Base-by-base conservation (phyloP, 2,888 invertebrate genomes). In the Caenorhabditis sp. region DNA sequence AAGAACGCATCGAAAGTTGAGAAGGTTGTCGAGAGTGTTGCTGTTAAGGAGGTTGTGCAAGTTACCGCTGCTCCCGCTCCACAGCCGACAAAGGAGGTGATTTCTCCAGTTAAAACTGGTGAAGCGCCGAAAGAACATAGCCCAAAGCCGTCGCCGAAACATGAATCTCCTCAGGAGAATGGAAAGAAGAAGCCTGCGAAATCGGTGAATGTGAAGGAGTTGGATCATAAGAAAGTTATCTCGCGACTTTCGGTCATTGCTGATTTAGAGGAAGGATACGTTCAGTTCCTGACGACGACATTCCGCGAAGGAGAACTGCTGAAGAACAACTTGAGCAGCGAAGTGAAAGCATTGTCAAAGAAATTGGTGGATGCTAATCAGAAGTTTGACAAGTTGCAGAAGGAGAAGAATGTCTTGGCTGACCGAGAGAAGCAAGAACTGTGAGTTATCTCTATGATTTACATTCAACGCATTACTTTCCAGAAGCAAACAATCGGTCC, bases 161-260 rank as follows among this genome's bases (percentile, higher is more conserved):
- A 55, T 6, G 55, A 55, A 15, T 55, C 55, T 3, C 55, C 55
- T 0, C 28, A 55, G 55, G 55, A 50, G 22, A 47, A 20, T 9
- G 47, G 47, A 4, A 60, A 44, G 58, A 76, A 80, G 65, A 69
- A 62, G 56, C 74, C 68, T 56, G 20, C 11, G 15, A 82, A 71
- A 20, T 2, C 15, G 13, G 50, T 71, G 44, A 77, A 68, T 37
- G 47, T 61, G 24, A 71, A 55, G 28, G 74, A 74, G 40, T 28
- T 81, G 26, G 76, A 76, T 22, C 56, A 58, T 24, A 76, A 81
- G 24, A 76, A 70, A 47, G 51, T 76, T 1, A 9, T 76, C 18
- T 15, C 44, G 11, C 44, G 60, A 11, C 65, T 80, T 6, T 40
- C 60, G 8, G 24, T 26, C n/a, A 2, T 58, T 2, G 15, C 60